A percentile compares a stretch with the other conserved stretches of the same genome.
Evolutionary conservation across 2,113 vertebrate genomes (phyloP).

Genomic region (Numida meleagris): DNA sequence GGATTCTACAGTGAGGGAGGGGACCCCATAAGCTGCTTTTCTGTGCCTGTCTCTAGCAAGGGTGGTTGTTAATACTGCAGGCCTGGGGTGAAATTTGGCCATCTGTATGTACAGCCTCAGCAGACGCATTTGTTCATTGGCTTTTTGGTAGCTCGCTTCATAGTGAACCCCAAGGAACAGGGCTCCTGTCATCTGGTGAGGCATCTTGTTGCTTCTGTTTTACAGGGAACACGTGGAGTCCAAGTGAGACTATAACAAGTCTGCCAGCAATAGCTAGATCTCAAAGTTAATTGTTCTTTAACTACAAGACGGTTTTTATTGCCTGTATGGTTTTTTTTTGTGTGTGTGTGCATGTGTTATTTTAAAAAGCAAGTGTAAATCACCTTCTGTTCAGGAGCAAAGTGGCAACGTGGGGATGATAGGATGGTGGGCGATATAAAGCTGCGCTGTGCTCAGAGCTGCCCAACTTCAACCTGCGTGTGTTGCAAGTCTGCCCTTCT

Average conservation of each 20-base stretch:
- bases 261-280: neutral
- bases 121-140: neutral
- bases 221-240: neutral
- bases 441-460: neutral
- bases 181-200: neutral
- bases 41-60: rapidly evolving
- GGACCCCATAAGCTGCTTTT: neutral
- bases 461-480: neutral
- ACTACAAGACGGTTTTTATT: neutral
- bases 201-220: neutral
- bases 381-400: neutral
- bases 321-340: neutral
- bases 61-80: neutral
- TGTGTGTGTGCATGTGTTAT: neutral
- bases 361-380: neutral
- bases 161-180: neutral
- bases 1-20: neutral
- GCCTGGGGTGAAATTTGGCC: neutral
- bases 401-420: neutral
- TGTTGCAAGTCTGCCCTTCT: neutral
- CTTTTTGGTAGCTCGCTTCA: neutral
- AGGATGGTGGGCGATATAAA: neutral
- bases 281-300: neutral
- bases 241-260: neutral
- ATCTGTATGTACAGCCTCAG: neutral